phyloP scores from a whole-genome alignment of 1,140 invertebrate genomes.

The Elymnias hypermnestra region DNA sequence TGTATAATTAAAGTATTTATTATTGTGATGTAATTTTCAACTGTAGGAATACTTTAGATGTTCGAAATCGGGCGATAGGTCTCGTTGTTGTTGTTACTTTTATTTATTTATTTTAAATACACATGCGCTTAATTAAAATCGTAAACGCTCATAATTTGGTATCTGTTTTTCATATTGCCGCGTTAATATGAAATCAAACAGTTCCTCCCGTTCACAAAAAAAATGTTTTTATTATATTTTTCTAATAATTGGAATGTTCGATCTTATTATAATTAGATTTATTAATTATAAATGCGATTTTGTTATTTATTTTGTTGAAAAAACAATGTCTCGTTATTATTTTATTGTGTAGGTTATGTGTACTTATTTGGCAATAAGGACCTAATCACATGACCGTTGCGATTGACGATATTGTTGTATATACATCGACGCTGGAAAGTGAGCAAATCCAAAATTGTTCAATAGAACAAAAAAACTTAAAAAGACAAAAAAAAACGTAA shows the following conservation, averaged over 20 bases:
- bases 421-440: too few relatives aligned
- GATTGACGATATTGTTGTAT: neutral
- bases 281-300: constrained; percentile 40
- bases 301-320: constrained; percentile 41
- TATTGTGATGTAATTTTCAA: constrained; percentile 54
- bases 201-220: constrained; percentile 17
- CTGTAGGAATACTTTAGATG: constrained; percentile 39
- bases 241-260: constrained; percentile 44
- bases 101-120: constrained; percentile 30
- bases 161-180: constrained; percentile 44
- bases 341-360: constrained; percentile 33
- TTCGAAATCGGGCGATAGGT: constrained; percentile 31
- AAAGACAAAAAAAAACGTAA: too few relatives aligned
- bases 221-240: constrained; percentile 46
- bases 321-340: constrained; percentile 30
- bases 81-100: constrained; percentile 32
- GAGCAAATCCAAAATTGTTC: too few relatives aligned
- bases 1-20: constrained; percentile 58
- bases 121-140: neutral
- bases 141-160: constrained; percentile 6
- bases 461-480: too few relatives aligned
- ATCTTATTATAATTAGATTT: constrained; percentile 52
- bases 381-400: neutral
- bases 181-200: constrained; percentile 41
- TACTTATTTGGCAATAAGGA: constrained; percentile 44